Evolutionary conservation across 2,113 vertebrate genomes (phyloP).

Genomic region (Nesospiza acunhae): DNA sequence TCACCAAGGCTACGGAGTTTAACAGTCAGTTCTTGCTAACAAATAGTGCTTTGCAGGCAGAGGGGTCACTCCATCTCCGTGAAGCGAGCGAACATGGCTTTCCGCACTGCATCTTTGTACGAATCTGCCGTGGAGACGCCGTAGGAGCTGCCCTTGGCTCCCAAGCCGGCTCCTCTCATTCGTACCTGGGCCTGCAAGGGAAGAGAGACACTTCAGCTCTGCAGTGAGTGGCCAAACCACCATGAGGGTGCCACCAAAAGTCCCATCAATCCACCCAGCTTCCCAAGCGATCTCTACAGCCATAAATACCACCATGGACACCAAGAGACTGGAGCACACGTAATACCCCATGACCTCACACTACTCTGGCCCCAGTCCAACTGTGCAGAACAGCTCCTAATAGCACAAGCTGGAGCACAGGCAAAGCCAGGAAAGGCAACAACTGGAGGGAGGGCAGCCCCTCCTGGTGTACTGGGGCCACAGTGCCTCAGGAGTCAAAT

Average conservation of each 20-base stretch:
- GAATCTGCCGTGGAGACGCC: constrained; percentile 90
- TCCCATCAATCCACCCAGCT: neutral
- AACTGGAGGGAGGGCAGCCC: neutral
- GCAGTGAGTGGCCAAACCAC: fast-evolving
- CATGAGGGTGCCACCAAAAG: fast-evolving
- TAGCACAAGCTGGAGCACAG: neutral
- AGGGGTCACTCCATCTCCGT: constrained; percentile 89
- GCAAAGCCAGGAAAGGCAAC: neutral
- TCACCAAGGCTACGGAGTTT: constrained; percentile 44
- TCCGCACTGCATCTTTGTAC: constrained; percentile 96
- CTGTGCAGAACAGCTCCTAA: neutral
- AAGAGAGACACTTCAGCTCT: neutral
- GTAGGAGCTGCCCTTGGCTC: constrained; percentile 93
- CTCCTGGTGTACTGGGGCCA: neutral
- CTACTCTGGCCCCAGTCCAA: fast-evolving
- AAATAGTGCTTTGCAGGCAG: neutral
- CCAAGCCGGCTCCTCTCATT: constrained; percentile 92
- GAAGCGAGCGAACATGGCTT: constrained; percentile 99
- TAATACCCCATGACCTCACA: fast-evolving
- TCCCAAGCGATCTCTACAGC: neutral
- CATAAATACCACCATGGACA: neutral
- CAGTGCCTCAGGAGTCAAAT: neutral
- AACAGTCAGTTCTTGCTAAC: constrained; percentile 54
- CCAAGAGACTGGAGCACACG: fast-evolving
- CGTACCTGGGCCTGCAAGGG: constrained; percentile 88